These are phyloP conservation scores for Pelvicachromis taeniatus DNA, from an alignment of 2,113 vertebrate species.

Conservation along the genomic window DNA sequence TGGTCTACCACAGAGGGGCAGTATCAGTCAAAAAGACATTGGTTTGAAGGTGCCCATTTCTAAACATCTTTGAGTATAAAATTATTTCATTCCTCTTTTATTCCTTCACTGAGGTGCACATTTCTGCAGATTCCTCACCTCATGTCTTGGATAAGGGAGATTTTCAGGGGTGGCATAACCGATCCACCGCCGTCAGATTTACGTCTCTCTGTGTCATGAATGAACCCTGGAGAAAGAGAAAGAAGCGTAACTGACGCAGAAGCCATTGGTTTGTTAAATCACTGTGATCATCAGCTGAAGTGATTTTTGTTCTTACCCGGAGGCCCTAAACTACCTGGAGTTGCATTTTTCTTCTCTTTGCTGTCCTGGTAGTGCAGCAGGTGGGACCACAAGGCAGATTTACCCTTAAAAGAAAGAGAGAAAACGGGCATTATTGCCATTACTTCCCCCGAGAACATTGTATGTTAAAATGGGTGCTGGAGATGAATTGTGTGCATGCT, in stretches of 20 bases:
- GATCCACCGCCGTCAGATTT: slow-evolving; percentile 87
- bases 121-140: slow-evolving; percentile 71
- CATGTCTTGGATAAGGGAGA: slow-evolving; percentile 96
- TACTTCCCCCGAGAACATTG: not conserved
- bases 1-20: slow-evolving; percentile 53
- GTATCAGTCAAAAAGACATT: not conserved
- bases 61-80: not conserved
- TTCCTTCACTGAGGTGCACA: not conserved
- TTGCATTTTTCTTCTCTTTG: slow-evolving; percentile 85
- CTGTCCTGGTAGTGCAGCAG: slow-evolving; percentile 93
- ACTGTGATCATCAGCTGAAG: not conserved
- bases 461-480: too few species aligned
- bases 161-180: slow-evolving; percentile 86
- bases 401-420: slow-evolving; percentile 78
- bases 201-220: slow-evolving; percentile 92
- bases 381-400: slow-evolving; percentile 98
- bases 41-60: not conserved
- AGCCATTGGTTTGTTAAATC: not conserved
- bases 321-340: slow-evolving; percentile 82
- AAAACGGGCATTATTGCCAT: not conserved
- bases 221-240: slow-evolving; percentile 76
- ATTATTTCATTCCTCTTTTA: not conserved
- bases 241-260: not conserved
- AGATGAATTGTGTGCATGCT: not conserved
- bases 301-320: slow-evolving; percentile 73